Conservation (phyloP, 2,888 invertebrate genomes). For the Tetragnatha montana region DNA sequence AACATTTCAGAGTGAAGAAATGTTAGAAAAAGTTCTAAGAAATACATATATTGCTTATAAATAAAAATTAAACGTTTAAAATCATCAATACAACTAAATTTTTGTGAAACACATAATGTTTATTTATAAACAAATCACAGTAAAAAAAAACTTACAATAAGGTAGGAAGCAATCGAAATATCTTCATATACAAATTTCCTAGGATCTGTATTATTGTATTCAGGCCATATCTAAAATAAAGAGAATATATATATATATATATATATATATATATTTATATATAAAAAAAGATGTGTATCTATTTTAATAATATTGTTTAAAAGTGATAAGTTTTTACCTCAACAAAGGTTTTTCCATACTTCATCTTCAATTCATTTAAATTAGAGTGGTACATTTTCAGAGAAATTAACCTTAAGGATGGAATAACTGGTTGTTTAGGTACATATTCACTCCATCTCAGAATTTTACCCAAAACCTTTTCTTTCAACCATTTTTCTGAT, state of each 20-base stretch:
- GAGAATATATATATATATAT: no score
- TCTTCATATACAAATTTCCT: conserved; percentile 97
- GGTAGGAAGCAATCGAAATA: conserved; percentile 92
- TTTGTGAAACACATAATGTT: no score
- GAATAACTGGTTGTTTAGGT: conserved; percentile 21
- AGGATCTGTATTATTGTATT: conserved; percentile 88
- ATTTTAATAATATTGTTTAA: neutral
- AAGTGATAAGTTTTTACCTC: conserved; percentile 78
- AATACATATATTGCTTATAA: no score
- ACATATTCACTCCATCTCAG: conserved; percentile 56
- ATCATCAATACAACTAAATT: no score
- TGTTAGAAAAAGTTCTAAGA: neutral
- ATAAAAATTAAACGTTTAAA: no score
- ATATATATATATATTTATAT: no score
- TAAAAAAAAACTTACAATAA: conserved; percentile 78
- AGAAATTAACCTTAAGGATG: conserved; percentile 83
- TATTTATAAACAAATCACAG: neutral
- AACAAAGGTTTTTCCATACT: conserved; percentile 85
- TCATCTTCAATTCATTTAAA: conserved; percentile 85
- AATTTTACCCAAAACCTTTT: conserved; percentile 64
- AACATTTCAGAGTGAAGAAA: neutral
- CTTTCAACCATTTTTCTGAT: conserved; percentile 66
- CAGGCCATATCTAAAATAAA: conserved; percentile 86
- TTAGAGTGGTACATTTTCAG: conserved; percentile 83
- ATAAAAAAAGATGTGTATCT: neutral